Percentiles rank a stretch among this genome's conserved stretches.
These are phyloP conservation scores for Pempheris klunzingeri DNA, from an alignment of 2,797 vertebrate species.

Conservation along the genomic window DNA sequence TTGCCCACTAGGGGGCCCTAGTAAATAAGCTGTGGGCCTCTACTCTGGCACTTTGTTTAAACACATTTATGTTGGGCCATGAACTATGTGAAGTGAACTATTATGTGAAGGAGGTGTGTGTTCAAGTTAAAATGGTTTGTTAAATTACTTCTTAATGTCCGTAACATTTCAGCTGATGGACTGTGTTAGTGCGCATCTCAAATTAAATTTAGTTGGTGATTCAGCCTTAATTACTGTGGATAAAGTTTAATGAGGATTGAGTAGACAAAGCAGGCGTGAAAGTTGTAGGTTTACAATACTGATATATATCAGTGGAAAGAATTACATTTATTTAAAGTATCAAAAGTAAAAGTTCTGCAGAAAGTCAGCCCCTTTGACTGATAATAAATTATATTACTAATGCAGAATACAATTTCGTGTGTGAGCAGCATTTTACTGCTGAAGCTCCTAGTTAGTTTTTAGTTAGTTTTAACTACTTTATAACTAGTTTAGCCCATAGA, in stretches of 20 bases:
- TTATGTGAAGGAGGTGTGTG: too few species aligned
- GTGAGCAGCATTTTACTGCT: too few species aligned
- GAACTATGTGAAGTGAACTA: not conserved
- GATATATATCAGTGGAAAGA: too few species aligned
- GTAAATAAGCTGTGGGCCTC: not conserved
- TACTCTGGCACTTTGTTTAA: not conserved
- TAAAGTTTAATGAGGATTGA: not conserved
- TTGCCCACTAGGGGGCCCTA: slow-evolving; percentile 11
- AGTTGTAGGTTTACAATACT: too few species aligned
- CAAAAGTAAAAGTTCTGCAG: too few species aligned
- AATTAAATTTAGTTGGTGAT: not conserved
- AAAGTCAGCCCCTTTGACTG: too few species aligned
- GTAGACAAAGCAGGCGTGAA: not conserved
- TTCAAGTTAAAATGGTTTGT: not conserved
- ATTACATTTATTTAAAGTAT: too few species aligned
- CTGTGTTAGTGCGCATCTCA: not conserved
- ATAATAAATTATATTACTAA: too few species aligned
- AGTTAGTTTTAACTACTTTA: too few species aligned
- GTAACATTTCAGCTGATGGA: not conserved
- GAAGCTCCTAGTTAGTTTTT: too few species aligned
- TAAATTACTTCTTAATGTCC: not conserved
- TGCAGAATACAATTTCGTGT: too few species aligned
- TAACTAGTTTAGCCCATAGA: too few species aligned
- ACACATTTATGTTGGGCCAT: not conserved
- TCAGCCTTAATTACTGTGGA: not conserved